Evolutionary conservation across 2,797 vertebrate genomes (phyloP).

Genomic region (Acanthis flammea): DNA sequence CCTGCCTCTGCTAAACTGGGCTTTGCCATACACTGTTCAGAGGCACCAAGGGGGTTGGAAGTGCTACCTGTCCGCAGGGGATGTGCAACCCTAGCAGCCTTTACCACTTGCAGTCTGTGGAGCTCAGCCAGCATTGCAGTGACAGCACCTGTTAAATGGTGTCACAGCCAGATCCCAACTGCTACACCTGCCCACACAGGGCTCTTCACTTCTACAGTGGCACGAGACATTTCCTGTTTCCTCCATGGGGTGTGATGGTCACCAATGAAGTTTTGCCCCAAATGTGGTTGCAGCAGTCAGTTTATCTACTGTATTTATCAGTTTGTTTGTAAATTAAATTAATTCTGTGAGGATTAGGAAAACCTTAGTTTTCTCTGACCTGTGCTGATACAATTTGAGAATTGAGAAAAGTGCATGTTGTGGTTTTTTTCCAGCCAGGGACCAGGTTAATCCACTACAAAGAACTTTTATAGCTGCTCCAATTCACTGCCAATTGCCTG

Average conservation of each 20-base stretch:
- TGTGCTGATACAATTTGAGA: accelerated
- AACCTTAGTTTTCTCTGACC: neutral
- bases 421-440: neutral
- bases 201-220: neutral
- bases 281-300: neutral
- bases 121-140: neutral
- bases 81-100: neutral
- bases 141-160: neutral
- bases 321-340: neutral
- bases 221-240: neutral
- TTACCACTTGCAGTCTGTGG: neutral
- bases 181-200: accelerated
- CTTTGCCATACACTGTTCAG: neutral
- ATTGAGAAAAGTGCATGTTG: neutral
- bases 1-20: accelerated
- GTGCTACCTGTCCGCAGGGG: neutral
- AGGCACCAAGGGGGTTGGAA: neutral
- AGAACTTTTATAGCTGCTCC: neutral
- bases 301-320: neutral
- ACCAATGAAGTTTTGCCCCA: neutral
- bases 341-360: neutral
- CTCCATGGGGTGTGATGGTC: neutral
- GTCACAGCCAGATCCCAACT: neutral
- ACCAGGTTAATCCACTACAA: neutral
- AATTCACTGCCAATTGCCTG: neutral